phyloP scores from a whole-genome alignment of 2,113 vertebrate genomes.

The Brienomyrus brachyistius region DNA sequence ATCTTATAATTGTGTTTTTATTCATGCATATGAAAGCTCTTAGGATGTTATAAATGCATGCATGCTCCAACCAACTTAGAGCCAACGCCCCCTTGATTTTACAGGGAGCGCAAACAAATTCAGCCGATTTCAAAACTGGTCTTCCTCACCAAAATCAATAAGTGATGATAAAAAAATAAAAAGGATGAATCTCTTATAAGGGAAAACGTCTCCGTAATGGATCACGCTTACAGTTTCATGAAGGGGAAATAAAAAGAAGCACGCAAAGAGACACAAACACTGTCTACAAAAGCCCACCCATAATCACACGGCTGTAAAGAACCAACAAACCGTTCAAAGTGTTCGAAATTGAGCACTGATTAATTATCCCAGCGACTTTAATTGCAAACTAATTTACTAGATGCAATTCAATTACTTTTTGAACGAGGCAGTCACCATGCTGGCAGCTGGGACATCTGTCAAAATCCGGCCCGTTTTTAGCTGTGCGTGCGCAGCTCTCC shows the following conservation, averaged over 20 bases:
- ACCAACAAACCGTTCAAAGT: not conserved
- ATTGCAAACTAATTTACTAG: not conserved
- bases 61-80: not conserved
- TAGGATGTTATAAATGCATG: not conserved
- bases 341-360: not conserved
- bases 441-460: slow-evolving; percentile 10
- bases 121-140: not conserved
- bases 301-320: not conserved
- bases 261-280: not conserved
- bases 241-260: not conserved
- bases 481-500: not conserved
- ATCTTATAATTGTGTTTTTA: not conserved
- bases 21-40: not conserved
- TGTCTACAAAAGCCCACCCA: not conserved
- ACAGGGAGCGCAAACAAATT: not conserved
- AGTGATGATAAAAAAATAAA: not conserved
- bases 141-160: not conserved
- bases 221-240: not conserved
- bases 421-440: not conserved
- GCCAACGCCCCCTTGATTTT: not conserved
- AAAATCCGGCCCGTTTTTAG: not conserved
- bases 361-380: slow-evolving; percentile 10
- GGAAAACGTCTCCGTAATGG: not conserved
- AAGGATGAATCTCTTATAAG: not conserved
- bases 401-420: not conserved